phyloP scores from a whole-genome alignment of 2,113 vertebrate species.

The Urocolius indicus region DNA sequence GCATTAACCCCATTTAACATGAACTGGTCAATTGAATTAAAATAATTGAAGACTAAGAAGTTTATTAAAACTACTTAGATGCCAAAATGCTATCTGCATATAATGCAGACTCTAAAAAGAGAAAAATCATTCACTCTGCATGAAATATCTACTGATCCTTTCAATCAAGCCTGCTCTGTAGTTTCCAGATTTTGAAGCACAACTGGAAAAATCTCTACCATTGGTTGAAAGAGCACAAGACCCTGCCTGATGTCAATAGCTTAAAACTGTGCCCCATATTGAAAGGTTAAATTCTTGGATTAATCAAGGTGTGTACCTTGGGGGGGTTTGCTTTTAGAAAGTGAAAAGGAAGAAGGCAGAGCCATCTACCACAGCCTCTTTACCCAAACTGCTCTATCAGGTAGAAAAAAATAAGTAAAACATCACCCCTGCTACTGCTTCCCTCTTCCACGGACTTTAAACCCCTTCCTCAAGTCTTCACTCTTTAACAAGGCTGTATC shows the following conservation, averaged over 20 bases:
- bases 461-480: background rate
- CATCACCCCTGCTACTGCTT: background rate
- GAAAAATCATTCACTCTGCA: background rate
- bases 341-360: background rate
- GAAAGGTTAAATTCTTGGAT: background rate
- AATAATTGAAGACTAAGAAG: background rate
- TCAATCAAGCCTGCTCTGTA: background rate
- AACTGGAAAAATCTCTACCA: background rate
- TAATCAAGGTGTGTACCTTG: background rate
- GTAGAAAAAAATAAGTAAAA: background rate
- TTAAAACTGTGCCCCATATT: background rate
- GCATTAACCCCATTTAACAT: background rate
- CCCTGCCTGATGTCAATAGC: background rate
- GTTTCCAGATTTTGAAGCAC: background rate
- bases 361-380: background rate
- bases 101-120: background rate
- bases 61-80: background rate
- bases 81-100: background rate
- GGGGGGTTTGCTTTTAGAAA: background rate
- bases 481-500: background rate
- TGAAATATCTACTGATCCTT: background rate
- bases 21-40: background rate
- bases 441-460: background rate
- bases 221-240: background rate
- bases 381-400: background rate